Conservation (phyloP, 2,797 vertebrate genomes). For the Xiphophorus birchmanni region DNA sequence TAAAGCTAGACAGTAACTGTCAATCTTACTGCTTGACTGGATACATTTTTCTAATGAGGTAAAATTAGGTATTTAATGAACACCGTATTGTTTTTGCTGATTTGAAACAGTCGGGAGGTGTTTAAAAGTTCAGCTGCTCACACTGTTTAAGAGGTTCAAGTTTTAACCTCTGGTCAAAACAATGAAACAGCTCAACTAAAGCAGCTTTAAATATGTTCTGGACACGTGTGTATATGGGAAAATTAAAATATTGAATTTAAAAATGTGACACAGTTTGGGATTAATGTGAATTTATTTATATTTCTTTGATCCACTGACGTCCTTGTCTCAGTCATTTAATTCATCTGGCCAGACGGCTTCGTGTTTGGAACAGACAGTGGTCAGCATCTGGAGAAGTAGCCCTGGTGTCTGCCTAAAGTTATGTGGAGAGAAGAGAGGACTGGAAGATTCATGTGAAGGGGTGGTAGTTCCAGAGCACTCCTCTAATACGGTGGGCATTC, state of each 20-base stretch:
- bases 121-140: neutral
- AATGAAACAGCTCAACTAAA: constrained; percentile 35
- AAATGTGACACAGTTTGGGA: constrained; percentile 22
- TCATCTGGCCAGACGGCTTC: constrained; percentile 62
- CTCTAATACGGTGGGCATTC: constrained; percentile 38
- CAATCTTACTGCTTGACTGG: neutral
- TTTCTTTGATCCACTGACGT: constrained; percentile 57
- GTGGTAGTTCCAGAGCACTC: constrained; percentile 40
- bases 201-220: constrained; percentile 39
- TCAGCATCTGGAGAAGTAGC: constrained; percentile 77
- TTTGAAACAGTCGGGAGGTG: neutral
- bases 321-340: constrained; percentile 61
- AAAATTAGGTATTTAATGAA: constrained; percentile 23
- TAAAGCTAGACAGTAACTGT: neutral
- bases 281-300: constrained; percentile 44
- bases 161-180: constrained; percentile 47
- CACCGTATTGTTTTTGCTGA: neutral
- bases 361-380: constrained; percentile 61
- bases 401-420: constrained; percentile 32
- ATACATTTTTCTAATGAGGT: neutral
- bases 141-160: too few species aligned
- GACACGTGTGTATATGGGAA: constrained; percentile 10
- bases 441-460: constrained; percentile 27
- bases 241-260: constrained; percentile 17
- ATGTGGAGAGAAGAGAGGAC: constrained; percentile 4